Evolutionary conservation across 2,797 vertebrate species (phyloP).

Genomic region (Xenentodon cancila): DNA sequence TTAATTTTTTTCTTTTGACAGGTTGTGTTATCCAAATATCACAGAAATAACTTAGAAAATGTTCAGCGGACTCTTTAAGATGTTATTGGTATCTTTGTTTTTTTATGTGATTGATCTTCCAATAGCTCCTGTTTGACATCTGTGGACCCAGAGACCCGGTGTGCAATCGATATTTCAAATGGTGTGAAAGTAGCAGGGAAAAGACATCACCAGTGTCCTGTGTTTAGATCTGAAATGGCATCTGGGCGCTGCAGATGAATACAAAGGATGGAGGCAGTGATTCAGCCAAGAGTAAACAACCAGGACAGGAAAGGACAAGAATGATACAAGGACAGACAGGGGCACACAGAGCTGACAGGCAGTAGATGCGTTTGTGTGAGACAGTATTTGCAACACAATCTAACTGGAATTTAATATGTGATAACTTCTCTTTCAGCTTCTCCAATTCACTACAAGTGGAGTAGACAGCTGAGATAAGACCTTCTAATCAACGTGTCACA

Average conservation of each 20-base stretch:
- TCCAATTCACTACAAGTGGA: conserved; percentile 22
- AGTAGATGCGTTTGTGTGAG: conserved; percentile 26
- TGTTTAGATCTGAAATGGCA: conserved; percentile 2
- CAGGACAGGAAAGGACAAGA: conserved; percentile 31
- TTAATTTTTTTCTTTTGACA: not conserved
- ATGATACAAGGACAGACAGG: conserved; percentile 20
- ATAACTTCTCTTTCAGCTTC: conserved; percentile 42
- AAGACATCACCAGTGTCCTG: conserved; percentile 11
- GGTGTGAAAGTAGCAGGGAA: conserved; percentile 11
- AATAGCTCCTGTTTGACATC: conserved; percentile 28
- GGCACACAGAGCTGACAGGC: conserved; percentile 14
- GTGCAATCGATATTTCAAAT: conserved; percentile 44
- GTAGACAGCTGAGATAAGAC: conserved; percentile 61
- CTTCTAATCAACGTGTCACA: conserved; percentile 38
- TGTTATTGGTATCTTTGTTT: conserved; percentile 12
- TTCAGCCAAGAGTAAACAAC: conserved; percentile 29
- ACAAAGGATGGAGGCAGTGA: conserved; percentile 20
- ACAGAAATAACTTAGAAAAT: not conserved
- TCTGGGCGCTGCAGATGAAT: conserved; percentile 18
- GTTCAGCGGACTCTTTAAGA: not conserved
- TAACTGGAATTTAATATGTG: conserved; percentile 49
- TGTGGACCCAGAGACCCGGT: conserved; percentile 9
- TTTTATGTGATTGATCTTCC: conserved; percentile 33
- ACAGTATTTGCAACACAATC: conserved; percentile 21
- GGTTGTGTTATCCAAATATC: not conserved